These are phyloP conservation scores for Hepsetus odoe DNA, from an alignment of 2,113 vertebrate species.

Conservation along the genomic window DNA sequence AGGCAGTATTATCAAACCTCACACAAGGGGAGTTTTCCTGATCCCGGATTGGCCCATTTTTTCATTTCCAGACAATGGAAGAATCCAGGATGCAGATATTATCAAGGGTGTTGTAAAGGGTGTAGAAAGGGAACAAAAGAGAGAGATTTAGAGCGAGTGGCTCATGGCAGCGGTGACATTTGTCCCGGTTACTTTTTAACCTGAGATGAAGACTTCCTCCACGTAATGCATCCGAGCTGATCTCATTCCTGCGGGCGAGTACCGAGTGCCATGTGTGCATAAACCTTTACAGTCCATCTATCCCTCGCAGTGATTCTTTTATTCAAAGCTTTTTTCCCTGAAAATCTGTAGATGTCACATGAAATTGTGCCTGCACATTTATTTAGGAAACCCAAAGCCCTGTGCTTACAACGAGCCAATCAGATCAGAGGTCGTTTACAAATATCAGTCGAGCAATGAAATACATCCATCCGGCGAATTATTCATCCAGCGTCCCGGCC, in stretches of 20 bases:
- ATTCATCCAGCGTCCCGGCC: no score
- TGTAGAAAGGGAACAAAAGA: conserved; percentile 5
- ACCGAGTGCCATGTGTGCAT: neutral
- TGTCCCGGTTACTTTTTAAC: conserved; percentile 26
- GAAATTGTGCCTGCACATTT: no score
- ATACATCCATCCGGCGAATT: no score
- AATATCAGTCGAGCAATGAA: no score
- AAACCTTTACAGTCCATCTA: neutral
- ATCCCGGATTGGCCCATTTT: no score
- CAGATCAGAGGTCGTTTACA: no score
- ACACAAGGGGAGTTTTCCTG: no score
- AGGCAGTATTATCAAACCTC: no score
- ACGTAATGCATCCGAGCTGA: neutral
- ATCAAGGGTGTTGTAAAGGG: neutral
- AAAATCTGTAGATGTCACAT: no score
- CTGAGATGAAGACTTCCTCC: neutral
- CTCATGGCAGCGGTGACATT: conserved; percentile 2
- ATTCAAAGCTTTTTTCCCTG: neutral
- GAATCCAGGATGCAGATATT: conserved; percentile 2
- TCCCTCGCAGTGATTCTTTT: neutral
- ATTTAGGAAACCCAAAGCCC: no score
- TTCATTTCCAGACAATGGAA: neutral
- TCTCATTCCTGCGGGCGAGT: neutral
- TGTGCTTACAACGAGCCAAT: no score
- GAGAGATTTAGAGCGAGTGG: neutral